Percentiles rank a stretch among this genome's conserved stretches.
phyloP scores from a whole-genome alignment of 2,888 invertebrate genomes.

The Nomada flava region DNA sequence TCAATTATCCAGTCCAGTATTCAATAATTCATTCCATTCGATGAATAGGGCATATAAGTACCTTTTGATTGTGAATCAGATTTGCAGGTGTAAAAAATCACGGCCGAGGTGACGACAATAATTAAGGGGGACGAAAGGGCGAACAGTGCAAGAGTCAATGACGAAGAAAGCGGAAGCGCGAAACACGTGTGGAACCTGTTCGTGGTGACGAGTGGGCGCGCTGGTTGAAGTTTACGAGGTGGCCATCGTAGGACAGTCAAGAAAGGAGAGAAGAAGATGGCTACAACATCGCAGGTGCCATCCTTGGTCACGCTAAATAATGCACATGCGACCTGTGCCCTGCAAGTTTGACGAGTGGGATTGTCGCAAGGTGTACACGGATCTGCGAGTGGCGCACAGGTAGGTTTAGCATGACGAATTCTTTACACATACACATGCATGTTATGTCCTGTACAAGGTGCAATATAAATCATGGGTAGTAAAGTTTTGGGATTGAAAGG shows the following conservation, averaged over 20 bases:
- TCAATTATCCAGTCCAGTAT: too few species aligned
- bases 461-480: not conserved
- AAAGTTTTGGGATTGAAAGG: not conserved
- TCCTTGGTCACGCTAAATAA: conserved; percentile 56
- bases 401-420: conserved; percentile 43
- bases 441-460: not conserved
- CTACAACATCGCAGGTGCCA: conserved; percentile 62
- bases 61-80: not conserved
- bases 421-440: not conserved
- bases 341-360: conserved; percentile 49
- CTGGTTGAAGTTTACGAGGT: conserved; percentile 63
- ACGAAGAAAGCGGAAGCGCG: conserved; percentile 17
- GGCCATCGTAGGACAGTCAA: conserved; percentile 56
- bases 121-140: conserved; percentile 11
- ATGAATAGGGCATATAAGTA: too few species aligned
- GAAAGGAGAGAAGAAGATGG: conserved; percentile 57
- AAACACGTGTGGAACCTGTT: conserved; percentile 61
- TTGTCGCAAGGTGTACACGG: conserved; percentile 48
- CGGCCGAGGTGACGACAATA: conserved; percentile 16
- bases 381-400: conserved; percentile 7
- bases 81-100: not conserved
- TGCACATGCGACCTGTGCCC: conserved; percentile 47
- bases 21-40: too few species aligned
- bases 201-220: conserved; percentile 64
- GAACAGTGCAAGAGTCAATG: not conserved